Evolutionary conservation across 64 coral and sea anemone genomes (phyloP).

Genomic region (Orbicella faveolata): DNA sequence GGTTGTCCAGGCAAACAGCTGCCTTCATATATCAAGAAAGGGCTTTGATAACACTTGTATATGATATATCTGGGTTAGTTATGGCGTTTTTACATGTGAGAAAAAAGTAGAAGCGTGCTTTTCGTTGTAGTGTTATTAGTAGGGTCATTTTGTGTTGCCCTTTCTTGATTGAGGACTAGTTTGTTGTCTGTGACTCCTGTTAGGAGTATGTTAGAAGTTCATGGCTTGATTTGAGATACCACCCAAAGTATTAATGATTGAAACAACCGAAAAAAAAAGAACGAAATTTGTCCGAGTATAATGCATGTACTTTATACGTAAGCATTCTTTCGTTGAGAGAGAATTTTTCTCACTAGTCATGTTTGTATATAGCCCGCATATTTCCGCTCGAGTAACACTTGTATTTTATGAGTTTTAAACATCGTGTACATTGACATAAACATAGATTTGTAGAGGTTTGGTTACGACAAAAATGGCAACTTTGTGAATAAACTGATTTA

Average conservation of each 20-base stretch:
- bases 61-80: background rate
- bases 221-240: background rate
- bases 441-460: conserved; percentile 57
- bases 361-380: conserved; percentile 42
- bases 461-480: conserved; percentile 42
- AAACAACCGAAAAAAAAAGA: background rate
- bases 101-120: background rate
- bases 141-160: background rate
- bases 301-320: conserved; percentile 33
- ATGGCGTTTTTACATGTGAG: background rate
- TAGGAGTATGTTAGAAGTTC: background rate
- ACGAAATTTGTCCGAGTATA: background rate
- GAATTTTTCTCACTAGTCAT: conserved; percentile 18
- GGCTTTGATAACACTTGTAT: background rate
- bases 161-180: conserved; percentile 37
- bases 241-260: background rate
- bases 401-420: conserved; percentile 62
- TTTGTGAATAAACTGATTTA: conserved; percentile 56
- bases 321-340: conserved; percentile 33
- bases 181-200: background rate
- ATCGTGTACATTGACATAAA: conserved; percentile 40
- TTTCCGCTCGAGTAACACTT: conserved; percentile 25
- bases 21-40: conserved; percentile 22
- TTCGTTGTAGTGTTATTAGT: background rate
- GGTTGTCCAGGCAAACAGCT: background rate